Evolutionary conservation across 2,797 vertebrate species (phyloP).

Genomic region (Phataginus tricuspis): DNA sequence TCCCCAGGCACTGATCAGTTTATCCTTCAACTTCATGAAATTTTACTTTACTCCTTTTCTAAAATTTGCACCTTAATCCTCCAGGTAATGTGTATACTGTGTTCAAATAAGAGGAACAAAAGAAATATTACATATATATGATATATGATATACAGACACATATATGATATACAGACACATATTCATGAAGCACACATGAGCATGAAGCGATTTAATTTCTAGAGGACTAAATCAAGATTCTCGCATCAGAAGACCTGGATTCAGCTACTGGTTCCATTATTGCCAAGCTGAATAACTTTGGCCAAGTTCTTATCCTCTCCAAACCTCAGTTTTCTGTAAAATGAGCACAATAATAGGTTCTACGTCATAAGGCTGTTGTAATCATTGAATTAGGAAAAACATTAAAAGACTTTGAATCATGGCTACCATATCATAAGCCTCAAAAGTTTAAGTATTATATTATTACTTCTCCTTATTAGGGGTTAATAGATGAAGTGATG

Average conservation of each 20-base stretch:
- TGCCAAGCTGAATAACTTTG: background rate
- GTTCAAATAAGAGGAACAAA: background rate
- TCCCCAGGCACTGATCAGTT: background rate
- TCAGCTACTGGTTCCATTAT: background rate
- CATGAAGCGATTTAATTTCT: background rate
- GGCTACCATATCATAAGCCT: background rate
- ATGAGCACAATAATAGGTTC: background rate
- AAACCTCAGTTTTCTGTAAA: background rate
- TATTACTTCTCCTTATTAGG: background rate
- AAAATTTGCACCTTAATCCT: background rate
- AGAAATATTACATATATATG: background rate
- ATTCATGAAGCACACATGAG: background rate
- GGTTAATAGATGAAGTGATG: background rate
- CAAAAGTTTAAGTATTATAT: background rate
- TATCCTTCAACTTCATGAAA: background rate
- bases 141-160: too few relatives aligned
- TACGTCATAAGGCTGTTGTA: background rate
- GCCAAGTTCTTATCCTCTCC: background rate
- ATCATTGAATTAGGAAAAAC: background rate
- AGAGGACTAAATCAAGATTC: background rate
- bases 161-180: too few relatives aligned
- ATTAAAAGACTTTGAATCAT: background rate
- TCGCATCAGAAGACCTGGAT: background rate
- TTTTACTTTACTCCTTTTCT: background rate
- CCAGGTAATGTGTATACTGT: background rate